Conservation (phyloP, 2,888 invertebrate species). For the Nasonovia ribisnigri region DNA sequence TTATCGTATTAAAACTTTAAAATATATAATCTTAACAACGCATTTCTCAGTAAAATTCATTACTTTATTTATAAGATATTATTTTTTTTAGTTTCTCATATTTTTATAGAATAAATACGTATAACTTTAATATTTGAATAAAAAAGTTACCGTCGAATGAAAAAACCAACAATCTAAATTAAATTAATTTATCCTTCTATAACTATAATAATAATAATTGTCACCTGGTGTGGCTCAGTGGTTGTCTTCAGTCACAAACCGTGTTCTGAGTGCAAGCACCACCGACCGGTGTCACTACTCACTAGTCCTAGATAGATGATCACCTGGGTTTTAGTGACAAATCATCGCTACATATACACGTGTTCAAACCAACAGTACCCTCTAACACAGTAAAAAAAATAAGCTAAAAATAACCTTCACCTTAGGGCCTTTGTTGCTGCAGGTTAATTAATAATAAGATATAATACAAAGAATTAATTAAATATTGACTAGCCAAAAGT, state of each 20-base stretch:
- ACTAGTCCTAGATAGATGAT: too few species aligned
- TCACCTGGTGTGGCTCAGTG: too few species aligned
- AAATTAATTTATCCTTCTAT: not conserved
- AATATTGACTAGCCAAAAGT: not conserved
- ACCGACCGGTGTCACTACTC: too few species aligned
- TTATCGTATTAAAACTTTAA: constrained; percentile 48
- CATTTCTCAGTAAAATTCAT: constrained; percentile 11
- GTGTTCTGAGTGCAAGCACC: too few species aligned
- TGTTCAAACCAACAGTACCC: too few species aligned
- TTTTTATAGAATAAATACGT: not conserved
- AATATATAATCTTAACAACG: constrained; percentile 8
- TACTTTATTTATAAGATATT: constrained; percentile 12
- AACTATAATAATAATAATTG: not conserved
- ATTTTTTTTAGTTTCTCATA: not conserved
- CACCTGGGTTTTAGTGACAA: too few species aligned
- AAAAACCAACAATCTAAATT: not conserved
- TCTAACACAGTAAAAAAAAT: too few species aligned
- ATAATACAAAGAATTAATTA: too few species aligned
- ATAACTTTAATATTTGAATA: not conserved
- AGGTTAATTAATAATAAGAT: not conserved
- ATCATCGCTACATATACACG: too few species aligned
- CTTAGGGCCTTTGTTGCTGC: too few species aligned
- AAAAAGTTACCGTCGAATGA: not conserved
- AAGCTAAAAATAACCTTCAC: too few species aligned
- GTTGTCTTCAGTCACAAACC: too few species aligned